Evolutionary conservation across 2,113 vertebrate genomes (phyloP).

Genomic region (Boleophthalmus pectinirostris): DNA sequence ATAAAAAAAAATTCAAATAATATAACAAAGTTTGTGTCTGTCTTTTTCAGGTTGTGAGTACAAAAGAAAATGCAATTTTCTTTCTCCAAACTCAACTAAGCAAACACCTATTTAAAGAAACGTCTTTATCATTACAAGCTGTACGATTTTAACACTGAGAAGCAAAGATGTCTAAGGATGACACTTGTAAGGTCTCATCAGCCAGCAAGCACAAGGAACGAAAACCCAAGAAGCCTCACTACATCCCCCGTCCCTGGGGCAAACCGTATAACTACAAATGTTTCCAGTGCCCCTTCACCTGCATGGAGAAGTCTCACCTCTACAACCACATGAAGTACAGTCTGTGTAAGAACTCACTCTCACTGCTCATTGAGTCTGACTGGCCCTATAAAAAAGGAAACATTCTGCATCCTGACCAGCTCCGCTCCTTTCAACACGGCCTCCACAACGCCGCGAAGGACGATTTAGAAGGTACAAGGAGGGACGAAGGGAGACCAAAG

Average conservation of each 20-base stretch:
- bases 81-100: conserved; percentile 5
- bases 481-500: conserved; percentile 51
- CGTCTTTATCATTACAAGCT: not conserved
- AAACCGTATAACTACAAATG: conserved; percentile 99
- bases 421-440: conserved; percentile 78
- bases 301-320: conserved; percentile 99
- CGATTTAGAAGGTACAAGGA: conserved; percentile 44
- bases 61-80: conserved; percentile 30
- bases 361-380: conserved; percentile 91
- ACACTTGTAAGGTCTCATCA: conserved; percentile 82
- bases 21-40: conserved; percentile 3
- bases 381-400: conserved; percentile 92
- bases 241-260: conserved; percentile 95
- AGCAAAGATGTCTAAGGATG: conserved; percentile 87
- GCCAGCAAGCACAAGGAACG: conserved; percentile 89
- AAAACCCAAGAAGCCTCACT: conserved; percentile 97
- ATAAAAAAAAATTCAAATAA: no score
- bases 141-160: conserved; percentile 9
- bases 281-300: conserved; percentile 99
- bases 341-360: conserved; percentile 96
- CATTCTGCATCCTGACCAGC: conserved; percentile 81
- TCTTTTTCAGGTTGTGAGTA: conserved; percentile 41
- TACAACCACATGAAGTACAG: conserved; percentile 99
- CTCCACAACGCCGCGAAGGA: conserved; percentile 49
- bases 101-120: not conserved